phyloP scores from a whole-genome alignment of 2,113 vertebrate genomes.

The Microtus pennsylvanicus region DNA sequence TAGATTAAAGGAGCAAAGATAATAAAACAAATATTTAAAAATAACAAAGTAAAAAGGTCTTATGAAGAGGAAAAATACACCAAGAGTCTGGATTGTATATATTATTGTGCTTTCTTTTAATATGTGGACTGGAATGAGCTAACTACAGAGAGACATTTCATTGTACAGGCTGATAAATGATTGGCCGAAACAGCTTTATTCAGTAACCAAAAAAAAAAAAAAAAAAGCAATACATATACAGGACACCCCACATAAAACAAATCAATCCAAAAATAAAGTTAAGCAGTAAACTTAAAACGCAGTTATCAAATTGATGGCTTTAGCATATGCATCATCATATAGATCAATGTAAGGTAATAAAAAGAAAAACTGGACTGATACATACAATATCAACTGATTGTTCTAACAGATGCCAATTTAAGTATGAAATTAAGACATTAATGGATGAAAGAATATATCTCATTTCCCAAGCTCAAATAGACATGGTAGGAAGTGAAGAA shows the following conservation, averaged over 20 bases:
- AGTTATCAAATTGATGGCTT: neutral
- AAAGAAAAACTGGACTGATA: neutral
- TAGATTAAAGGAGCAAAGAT: too few species aligned
- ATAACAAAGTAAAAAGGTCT: too few species aligned
- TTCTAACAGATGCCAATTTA: neutral
- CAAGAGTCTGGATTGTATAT: too few species aligned
- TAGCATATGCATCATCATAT: neutral
- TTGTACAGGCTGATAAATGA: too few species aligned
- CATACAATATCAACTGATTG: neutral
- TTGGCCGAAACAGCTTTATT: too few species aligned
- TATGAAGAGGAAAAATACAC: too few species aligned
- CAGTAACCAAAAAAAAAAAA: too few species aligned
- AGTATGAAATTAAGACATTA: constrained; percentile 20
- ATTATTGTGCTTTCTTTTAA: too few species aligned
- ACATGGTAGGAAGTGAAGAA: neutral
- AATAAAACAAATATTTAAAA: too few species aligned
- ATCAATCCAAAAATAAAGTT: neutral
- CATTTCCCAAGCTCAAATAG: neutral
- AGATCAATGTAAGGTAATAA: neutral
- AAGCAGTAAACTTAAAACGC: neutral
- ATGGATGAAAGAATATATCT: neutral
- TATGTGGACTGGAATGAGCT: too few species aligned
- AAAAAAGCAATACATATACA: too few species aligned
- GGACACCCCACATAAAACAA: neutral
- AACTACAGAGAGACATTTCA: too few species aligned